A percentile compares a stretch with the other conserved stretches of the same genome.
These are phyloP conservation scores for Sebastes schlegelii DNA, from an alignment of 2,113 vertebrate genomes.

Conservation along the genomic window DNA sequence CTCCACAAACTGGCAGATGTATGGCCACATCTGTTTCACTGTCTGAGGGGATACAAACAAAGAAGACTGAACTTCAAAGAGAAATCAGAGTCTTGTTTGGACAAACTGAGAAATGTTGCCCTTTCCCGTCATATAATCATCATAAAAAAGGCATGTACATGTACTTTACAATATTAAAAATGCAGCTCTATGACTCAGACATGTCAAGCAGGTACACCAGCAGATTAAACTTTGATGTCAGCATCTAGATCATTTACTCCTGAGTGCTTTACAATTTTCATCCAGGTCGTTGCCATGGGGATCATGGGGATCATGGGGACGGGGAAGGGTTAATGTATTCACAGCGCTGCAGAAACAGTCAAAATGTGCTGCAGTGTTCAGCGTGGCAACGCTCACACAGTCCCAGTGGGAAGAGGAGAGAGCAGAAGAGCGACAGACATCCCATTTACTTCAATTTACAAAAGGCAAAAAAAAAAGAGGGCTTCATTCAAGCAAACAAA, in stretches of 20 bases:
- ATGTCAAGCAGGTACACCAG: constrained; percentile 4
- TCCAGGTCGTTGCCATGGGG: constrained; percentile 51
- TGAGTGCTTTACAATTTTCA: constrained; percentile 33
- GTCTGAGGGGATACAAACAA: constrained; percentile 81
- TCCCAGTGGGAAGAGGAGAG: constrained; percentile 9
- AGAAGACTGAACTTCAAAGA: neutral
- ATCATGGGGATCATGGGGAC: neutral
- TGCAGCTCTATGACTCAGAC: constrained; percentile 1
- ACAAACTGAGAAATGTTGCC: too few relatives aligned
- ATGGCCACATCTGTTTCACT: constrained; percentile 98
- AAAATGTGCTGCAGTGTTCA: constrained; percentile 42
- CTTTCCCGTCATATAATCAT: neutral
- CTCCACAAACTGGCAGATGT: constrained; percentile 95
- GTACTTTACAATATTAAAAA: constrained; percentile 44
- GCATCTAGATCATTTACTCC: neutral
- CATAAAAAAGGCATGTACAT: neutral
- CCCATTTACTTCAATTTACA: constrained; percentile 15
- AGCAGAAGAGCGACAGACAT: constrained; percentile 19
- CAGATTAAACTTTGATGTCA: constrained; percentile 33
- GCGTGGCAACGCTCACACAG: constrained; percentile 14
- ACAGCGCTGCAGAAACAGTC: constrained; percentile 28
- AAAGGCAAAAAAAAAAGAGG: constrained; percentile 15
- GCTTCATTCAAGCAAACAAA: constrained; percentile 36
- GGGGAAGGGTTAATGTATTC: constrained; percentile 29
- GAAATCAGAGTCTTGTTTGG: neutral